Percentiles rank a stretch among this genome's conserved stretches.
These are phyloP conservation scores for Pyrrhia umbra DNA, from an alignment of 2,888 invertebrate species.

Conservation along the genomic window DNA sequence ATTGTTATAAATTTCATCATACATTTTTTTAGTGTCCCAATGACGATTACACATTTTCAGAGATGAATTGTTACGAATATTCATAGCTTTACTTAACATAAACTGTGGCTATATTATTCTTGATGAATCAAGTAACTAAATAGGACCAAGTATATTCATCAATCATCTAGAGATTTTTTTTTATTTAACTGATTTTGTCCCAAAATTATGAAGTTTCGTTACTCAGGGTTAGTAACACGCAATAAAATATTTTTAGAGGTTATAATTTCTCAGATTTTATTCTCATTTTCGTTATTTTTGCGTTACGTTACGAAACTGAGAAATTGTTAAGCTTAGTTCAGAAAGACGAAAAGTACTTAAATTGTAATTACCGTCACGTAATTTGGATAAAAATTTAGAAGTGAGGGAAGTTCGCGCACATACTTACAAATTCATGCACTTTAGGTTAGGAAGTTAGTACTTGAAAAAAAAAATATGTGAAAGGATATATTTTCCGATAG, in stretches of 20 bases:
- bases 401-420: background rate
- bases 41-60: slow-evolving; percentile 11
- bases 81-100: background rate
- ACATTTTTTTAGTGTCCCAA: slow-evolving; percentile 6
- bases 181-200: slow-evolving; percentile 9
- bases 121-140: slow-evolving; percentile 9
- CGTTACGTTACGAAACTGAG: slow-evolving; percentile 38
- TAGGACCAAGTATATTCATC: background rate
- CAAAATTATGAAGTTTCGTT: slow-evolving; percentile 25
- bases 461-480: too few relatives aligned
- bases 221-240: slow-evolving; percentile 25
- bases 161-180: slow-evolving; percentile 4
- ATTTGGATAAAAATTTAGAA: slow-evolving; percentile 1
- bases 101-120: slow-evolving; percentile 10
- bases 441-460: too few relatives aligned
- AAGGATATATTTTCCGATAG: too few relatives aligned
- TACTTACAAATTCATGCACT: background rate
- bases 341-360: slow-evolving; percentile 14
- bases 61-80: slow-evolving; percentile 12
- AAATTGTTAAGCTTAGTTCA: slow-evolving; percentile 29
- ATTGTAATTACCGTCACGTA: background rate
- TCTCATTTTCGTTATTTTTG: slow-evolving; percentile 28
- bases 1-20: slow-evolving; percentile 4
- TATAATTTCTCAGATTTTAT: slow-evolving; percentile 34
- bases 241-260: slow-evolving; percentile 27